Evolutionary conservation across 2,113 vertebrate genomes (phyloP).

Genomic region (Hypomesus transpacificus): DNA sequence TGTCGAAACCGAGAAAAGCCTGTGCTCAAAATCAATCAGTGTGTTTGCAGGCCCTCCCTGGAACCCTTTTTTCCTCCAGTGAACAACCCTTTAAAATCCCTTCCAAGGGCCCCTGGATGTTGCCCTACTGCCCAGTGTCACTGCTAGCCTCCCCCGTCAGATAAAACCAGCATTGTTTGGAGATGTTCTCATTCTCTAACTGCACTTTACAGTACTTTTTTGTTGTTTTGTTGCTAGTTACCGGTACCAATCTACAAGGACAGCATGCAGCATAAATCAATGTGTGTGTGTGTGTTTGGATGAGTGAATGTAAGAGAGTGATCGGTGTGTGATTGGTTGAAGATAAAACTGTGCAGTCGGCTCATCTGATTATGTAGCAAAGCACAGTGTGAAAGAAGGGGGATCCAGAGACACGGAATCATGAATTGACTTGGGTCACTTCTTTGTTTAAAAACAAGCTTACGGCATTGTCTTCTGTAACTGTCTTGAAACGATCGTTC

Average conservation of each 20-base stretch:
- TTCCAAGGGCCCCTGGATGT: slow-evolving; percentile 34
- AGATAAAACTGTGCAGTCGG: not conserved
- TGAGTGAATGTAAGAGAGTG: not conserved
- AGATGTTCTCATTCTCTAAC: slow-evolving; percentile 60
- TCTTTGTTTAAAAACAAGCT: not conserved
- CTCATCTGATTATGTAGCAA: not conserved
- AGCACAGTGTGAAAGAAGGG: not conserved
- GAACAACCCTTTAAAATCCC: not conserved
- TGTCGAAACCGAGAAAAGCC: slow-evolving; percentile 11
- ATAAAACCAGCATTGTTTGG: slow-evolving; percentile 38
- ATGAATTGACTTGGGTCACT: not conserved
- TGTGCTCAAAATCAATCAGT: slow-evolving; percentile 17
- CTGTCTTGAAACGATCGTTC: not conserved
- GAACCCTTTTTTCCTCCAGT: not conserved
- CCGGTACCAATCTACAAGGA: slow-evolving; percentile 43
- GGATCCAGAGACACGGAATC: not conserved
- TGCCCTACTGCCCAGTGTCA: not conserved
- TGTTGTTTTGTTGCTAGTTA: slow-evolving; percentile 25
- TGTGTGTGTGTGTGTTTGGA: slow-evolving; percentile 15
- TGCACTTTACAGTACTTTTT: slow-evolving; percentile 67
- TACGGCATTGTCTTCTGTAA: slow-evolving; percentile 5
- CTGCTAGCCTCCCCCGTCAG: slow-evolving; percentile 10
- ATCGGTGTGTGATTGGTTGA: slow-evolving; percentile 3
- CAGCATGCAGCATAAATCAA: slow-evolving; percentile 30
- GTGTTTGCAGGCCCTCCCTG: slow-evolving; percentile 7